Evolutionary conservation across 2,797 vertebrate genomes (phyloP), one percentile per base, ranked within the genome.

Genomic region (Buphagus erythrorhynchus): DNA sequence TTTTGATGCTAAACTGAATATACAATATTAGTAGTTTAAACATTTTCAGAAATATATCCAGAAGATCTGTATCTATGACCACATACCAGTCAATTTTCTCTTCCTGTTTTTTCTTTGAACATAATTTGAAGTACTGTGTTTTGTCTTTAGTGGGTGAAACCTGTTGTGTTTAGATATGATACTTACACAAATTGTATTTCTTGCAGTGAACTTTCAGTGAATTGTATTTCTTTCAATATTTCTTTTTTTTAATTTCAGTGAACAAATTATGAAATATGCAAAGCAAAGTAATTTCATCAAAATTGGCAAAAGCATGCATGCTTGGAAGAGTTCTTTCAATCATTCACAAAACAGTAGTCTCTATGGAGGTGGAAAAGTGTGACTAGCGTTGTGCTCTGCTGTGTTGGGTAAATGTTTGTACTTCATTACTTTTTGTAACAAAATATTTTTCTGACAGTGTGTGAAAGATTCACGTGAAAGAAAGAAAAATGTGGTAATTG

Each of bases 351-450:
- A 29, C 3, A 20, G 10, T 31, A 18, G 26, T 67, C 4, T 55
- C 9, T 18, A 13, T 52, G 43, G 21, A 79, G 6, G 5, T 1
- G 79, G 63, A 62, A 82, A 18, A 81, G 1, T 26, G 6, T 59
- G 21, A 12, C 7, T 55, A 36, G 6, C 0, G 1, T 62, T 2
- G 1, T 2, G 4, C 5, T 69, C 5, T 54, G 9, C 9, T 49
- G 8, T 42, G 6, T 36, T 77, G 15, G 7, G 19, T 48, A 61
- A 40, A 28, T 29, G 21, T 66, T 73, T 77, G 16, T 43, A 16
- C 45, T 87, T 84, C 1, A 3, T 29, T 67, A 21, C 10, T 71
- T 84, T 72, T 55, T 33, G 28, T 51, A 6, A 21, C 6, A 71
- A 81, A 31, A 17, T 62, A 18, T 51, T 62, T 86, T 45, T 24